Conservation (phyloP, 1,140 invertebrate genomes). For the Ganaspis sp. region DNA sequence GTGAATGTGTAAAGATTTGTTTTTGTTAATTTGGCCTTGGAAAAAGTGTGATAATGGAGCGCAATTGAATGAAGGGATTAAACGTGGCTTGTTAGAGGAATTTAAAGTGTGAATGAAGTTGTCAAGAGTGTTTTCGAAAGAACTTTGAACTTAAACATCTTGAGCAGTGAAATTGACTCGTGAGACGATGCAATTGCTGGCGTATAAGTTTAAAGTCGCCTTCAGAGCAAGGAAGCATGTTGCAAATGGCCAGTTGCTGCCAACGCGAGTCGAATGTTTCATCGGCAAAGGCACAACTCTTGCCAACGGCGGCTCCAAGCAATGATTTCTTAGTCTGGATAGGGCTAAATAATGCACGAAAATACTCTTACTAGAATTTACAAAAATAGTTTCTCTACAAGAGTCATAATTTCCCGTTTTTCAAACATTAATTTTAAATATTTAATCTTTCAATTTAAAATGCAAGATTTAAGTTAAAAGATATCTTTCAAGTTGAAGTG, state of each 20-base stretch:
- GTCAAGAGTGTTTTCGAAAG: neutral
- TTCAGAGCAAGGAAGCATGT: conserved; percentile 2
- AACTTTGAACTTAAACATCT: neutral
- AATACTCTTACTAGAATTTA: conserved; percentile 22
- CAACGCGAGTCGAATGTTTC: conserved; percentile 38
- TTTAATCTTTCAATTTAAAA: too few relatives aligned
- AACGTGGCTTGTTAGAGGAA: too few relatives aligned
- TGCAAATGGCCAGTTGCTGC: conserved; percentile 39
- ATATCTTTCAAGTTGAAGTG: too few relatives aligned
- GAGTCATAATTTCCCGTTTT: neutral
- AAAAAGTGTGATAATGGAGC: too few relatives aligned
- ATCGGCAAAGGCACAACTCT: conserved; percentile 27
- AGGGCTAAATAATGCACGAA: conserved; percentile 43
- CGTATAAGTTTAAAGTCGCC: conserved; percentile 12
- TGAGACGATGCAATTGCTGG: neutral
- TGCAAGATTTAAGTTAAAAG: too few relatives aligned
- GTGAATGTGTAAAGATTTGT: too few relatives aligned
- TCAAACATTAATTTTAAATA: too few relatives aligned
- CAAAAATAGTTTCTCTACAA: conserved; percentile 11
- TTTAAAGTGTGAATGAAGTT: too few relatives aligned
- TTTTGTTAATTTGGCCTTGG: too few relatives aligned
- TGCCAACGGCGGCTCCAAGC: conserved; percentile 40
- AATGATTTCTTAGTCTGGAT: conserved; percentile 50
- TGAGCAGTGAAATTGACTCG: neutral
- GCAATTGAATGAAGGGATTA: too few relatives aligned